Percentiles rank a stretch among this genome's conserved stretches.
phyloP scores from a whole-genome alignment of 2,113 vertebrate genomes.

The Trogon melanurus region DNA sequence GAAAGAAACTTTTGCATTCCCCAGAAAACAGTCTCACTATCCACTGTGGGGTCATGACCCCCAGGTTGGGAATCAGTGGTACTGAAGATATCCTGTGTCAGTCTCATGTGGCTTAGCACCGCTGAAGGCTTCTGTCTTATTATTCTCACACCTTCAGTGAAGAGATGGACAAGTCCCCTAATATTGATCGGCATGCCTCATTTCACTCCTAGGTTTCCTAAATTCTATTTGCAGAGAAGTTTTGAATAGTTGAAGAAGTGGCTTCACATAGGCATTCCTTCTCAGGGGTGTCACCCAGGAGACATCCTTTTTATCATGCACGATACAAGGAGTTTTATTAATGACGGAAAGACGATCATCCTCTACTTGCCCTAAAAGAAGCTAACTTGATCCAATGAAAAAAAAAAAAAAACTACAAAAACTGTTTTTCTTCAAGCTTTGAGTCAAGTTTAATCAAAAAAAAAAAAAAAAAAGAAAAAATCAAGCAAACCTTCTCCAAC shows the following conservation, averaged over 20 bases:
- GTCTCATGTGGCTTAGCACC: slow-evolving; percentile 6
- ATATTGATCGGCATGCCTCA: not conserved
- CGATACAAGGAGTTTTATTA: not conserved
- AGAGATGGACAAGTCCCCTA: not conserved
- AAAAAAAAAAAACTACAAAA: no score
- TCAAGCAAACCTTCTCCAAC: not conserved
- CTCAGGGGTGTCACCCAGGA: not conserved
- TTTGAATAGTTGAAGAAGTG: not conserved
- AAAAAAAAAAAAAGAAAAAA: no score
- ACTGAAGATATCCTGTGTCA: slow-evolving; percentile 50
- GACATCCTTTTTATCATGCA: not conserved
- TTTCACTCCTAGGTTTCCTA: slow-evolving; percentile 12
- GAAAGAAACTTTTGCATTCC: slow-evolving; percentile 8
- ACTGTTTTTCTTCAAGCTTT: not conserved
- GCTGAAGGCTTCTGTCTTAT: slow-evolving; percentile 42
- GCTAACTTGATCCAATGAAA: not conserved
- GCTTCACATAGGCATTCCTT: not conserved
- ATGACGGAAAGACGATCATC: not conserved
- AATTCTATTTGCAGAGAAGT: not conserved
- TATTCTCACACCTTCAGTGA: slow-evolving; percentile 17
- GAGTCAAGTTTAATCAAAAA: not conserved
- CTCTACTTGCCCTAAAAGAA: not conserved
- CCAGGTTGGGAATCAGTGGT: not conserved
- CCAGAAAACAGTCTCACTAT: slow-evolving; percentile 28
- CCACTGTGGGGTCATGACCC: slow-evolving; percentile 18